Conservation (phyloP, 2,113 vertebrate species). For the Rousettus leschenaultii region DNA sequence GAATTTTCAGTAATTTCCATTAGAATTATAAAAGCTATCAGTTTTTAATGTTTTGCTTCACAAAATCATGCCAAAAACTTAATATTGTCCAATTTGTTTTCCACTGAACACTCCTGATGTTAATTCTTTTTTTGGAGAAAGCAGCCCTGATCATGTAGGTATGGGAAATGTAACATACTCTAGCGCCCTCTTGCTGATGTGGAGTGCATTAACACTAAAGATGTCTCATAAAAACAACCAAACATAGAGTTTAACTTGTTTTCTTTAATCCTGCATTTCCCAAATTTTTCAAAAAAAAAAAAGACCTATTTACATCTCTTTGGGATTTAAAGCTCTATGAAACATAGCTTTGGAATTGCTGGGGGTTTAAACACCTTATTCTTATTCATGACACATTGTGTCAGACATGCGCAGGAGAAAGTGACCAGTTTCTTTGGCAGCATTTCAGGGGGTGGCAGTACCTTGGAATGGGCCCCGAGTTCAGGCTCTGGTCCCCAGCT, state of each 20-base stretch:
- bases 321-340: slow-evolving; percentile 8
- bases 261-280: slow-evolving; percentile 37
- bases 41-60: slow-evolving; percentile 1
- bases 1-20: background rate
- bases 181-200: slow-evolving; percentile 33
- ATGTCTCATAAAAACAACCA: background rate
- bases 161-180: background rate
- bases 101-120: background rate
- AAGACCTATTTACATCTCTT: slow-evolving; percentile 26
- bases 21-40: slow-evolving; percentile 2
- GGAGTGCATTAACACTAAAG: slow-evolving; percentile 11
- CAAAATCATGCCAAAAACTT: slow-evolving; percentile 4
- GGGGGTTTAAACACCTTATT: slow-evolving; percentile 18
- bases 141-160: background rate
- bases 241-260: background rate
- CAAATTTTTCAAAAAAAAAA: background rate
- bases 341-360: slow-evolving; percentile 22
- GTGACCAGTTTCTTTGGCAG: slow-evolving; percentile 29
- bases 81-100: slow-evolving; percentile 9
- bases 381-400: slow-evolving; percentile 18
- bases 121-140: slow-evolving; percentile 36
- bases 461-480: background rate
- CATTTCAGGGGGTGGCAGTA: background rate
- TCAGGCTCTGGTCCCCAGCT: background rate
- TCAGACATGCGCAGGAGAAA: slow-evolving; percentile 36